phyloP scores from a whole-genome alignment of 1,140 invertebrate species.

The Holotrichia oblita region DNA sequence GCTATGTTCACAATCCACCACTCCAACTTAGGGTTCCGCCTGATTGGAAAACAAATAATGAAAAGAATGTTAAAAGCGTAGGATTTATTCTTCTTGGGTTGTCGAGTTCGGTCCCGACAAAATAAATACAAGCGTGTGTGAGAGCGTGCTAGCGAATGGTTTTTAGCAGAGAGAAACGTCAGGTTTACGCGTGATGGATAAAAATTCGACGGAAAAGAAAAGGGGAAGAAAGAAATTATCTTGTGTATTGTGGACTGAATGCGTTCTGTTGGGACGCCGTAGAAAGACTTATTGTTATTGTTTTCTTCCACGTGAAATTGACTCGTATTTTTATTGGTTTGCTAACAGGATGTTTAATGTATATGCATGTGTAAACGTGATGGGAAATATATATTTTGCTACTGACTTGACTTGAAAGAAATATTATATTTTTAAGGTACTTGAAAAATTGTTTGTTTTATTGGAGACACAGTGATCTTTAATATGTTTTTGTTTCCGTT shows the following conservation, averaged over 20 bases:
- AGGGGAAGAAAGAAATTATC: conserved; percentile 1
- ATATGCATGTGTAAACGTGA: too few relatives aligned
- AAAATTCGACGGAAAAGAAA: conserved; percentile 9
- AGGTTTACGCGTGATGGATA: neutral
- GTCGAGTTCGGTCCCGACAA: neutral
- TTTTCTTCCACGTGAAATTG: conserved; percentile 18
- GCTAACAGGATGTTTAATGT: conserved; percentile 1
- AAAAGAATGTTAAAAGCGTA: conserved; percentile 42
- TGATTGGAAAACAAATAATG: conserved; percentile 46
- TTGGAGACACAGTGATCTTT: too few relatives aligned
- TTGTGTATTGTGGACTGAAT: conserved; percentile 16
- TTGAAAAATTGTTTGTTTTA: too few relatives aligned
- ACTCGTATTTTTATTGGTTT: conserved; percentile 12
- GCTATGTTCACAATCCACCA: neutral
- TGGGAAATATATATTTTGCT: too few relatives aligned
- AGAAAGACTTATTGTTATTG: conserved; percentile 1
- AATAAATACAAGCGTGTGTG: neutral
- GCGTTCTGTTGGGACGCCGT: too few relatives aligned
- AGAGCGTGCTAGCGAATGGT: neutral
- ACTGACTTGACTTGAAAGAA: too few relatives aligned
- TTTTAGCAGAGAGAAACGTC: neutral
- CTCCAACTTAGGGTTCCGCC: conserved; percentile 32
- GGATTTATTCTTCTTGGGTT: conserved; percentile 21
- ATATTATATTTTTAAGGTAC: too few relatives aligned
- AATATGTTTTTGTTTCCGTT: too few relatives aligned